These are phyloP conservation scores for Mythimna albipuncta DNA, from an alignment of 2,888 invertebrate species.

Conservation along the genomic window DNA sequence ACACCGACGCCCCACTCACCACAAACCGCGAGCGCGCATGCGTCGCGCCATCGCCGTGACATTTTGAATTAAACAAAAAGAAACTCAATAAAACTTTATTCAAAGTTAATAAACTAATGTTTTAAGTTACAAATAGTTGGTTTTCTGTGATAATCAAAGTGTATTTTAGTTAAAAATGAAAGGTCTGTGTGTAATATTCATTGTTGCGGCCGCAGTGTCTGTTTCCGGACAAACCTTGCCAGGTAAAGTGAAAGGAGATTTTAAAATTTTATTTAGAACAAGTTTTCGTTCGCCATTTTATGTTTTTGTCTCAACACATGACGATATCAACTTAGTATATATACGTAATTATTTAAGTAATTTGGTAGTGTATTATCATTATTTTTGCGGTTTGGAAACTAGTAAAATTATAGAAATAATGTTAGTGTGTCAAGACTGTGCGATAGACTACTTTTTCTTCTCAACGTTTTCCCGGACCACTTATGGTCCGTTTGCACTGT, in stretches of 20 bases:
- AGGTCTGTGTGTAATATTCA: constrained; percentile 71
- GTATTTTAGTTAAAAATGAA: constrained; percentile 64
- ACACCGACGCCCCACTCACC: constrained; percentile 57
- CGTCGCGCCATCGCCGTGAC: constrained; percentile 55
- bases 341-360: constrained; percentile 5
- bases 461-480: constrained; percentile 7
- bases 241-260: constrained; percentile 87
- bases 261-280: constrained; percentile 56
- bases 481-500: constrained; percentile 24
- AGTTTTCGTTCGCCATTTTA: constrained; percentile 55
- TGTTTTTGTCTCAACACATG: constrained; percentile 27
- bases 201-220: constrained; percentile 73
- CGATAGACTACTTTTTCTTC: constrained; percentile 14
- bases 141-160: constrained; percentile 51
- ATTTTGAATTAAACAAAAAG: constrained; percentile 38
- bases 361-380: constrained; percentile 5
- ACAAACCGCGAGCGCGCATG: constrained; percentile 57
- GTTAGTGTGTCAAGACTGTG: constrained; percentile 14
- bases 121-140: constrained; percentile 12
- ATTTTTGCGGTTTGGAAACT: constrained; percentile 9
- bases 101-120: constrained; percentile 11
- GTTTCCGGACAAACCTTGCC: constrained; percentile 84
- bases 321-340: neutral
- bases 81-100: constrained; percentile 27
- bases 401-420: neutral